Base-by-base conservation (phyloP, 2,797 vertebrate genomes). In the Danio kyathit region DNA sequence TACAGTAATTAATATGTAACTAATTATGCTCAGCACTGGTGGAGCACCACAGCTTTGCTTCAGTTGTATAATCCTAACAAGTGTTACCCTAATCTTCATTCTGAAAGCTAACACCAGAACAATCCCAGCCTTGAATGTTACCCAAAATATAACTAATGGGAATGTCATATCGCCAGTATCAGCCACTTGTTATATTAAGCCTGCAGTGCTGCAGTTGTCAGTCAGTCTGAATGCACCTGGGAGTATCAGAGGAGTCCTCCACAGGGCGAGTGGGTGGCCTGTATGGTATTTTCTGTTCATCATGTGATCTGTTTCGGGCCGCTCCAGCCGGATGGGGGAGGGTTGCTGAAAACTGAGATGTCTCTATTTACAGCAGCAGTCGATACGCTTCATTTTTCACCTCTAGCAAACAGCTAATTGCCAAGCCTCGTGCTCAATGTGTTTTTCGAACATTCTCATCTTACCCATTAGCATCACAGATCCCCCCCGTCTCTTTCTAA, bases 351-450 rank as follows among this genome's bases (percentile, higher is more conserved):
- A 82, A 83, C 87, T 8, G 76, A 77, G 63, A 77, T 13, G 14
- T 69, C 84, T 88, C 89, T 87, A 88, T 91, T 93, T 92, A 73
- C 78, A 91, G 88, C 85, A 59, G 29, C 60, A 85, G 72, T 75
- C 13, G 41, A 87, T 74, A 61, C 64, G 77, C 86, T 81, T 86
- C 70, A 83, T 86, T 85, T 88, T 72, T 76, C 79, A 49, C 14
- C 21, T 7, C 19, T 63, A 38, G 56, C 56, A 54, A 51, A 60
- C 52, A 21, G 48, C 17, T n/a, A 56, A 80, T 76, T 67, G 63
- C 13, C 73, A 29, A 70, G 52, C 76, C 59, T 38, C 10, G 11
- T n/a, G 13, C 5, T 71, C 17, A 14, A 43, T 48, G 41, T 63
- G 60, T 60, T 71, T 79, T 59, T 46, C 59, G 43, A 46, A 41